A percentile compares a stretch with the other conserved stretches of the same genome.
phyloP scores from a whole-genome alignment of 1,140 invertebrate species.

The Dreissena polymorpha region DNA sequence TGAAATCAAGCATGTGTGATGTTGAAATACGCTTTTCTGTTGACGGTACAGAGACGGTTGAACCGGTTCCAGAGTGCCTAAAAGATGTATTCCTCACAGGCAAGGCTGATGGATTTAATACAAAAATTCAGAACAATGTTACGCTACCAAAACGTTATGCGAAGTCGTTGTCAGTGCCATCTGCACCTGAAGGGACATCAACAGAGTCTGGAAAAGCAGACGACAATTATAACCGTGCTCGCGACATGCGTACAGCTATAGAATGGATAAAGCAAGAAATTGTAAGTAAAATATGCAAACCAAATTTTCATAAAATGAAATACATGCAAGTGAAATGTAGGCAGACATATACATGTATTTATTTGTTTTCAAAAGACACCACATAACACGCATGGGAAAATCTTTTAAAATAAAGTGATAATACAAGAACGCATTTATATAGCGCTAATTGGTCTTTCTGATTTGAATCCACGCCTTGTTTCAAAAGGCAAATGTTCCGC shows the following conservation, averaged over 20 bases:
- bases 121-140: constrained; percentile 16
- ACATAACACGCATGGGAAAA: no score
- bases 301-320: no score
- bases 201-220: not conserved
- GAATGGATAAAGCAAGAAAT: constrained; percentile 73
- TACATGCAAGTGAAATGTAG: no score
- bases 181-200: constrained; percentile 19
- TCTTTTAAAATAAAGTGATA: no score
- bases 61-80: constrained; percentile 41
- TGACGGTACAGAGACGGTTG: constrained; percentile 39
- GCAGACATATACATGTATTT: no score
- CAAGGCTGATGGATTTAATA: not conserved
- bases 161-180: constrained; percentile 20
- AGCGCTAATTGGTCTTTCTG: no score
- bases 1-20: constrained; percentile 26
- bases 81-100: constrained; percentile 35
- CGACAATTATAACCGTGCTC: constrained; percentile 56
- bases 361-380: no score
- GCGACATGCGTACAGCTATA: constrained; percentile 65
- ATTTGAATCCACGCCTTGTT: no score
- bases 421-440: no score
- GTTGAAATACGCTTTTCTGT: constrained; percentile 45
- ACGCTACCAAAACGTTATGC: constrained; percentile 37
- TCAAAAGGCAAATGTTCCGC: no score
- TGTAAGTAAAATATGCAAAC: constrained; percentile 56